phyloP scores from a whole-genome alignment of 1,140 invertebrate genomes.

The Drosophila cardini region DNA sequence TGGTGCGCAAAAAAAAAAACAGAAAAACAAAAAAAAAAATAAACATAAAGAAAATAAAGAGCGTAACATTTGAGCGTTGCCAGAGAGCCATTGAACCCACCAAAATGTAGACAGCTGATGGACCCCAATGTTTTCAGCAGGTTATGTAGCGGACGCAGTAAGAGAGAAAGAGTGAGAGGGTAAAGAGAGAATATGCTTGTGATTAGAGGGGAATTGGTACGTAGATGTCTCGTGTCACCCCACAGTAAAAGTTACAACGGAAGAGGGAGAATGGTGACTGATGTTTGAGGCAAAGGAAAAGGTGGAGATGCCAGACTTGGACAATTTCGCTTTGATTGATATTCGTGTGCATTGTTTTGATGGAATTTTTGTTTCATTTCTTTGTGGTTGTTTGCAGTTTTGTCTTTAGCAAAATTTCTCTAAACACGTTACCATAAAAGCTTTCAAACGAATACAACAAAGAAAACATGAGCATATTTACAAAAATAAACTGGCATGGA shows the following conservation, averaged over 20 bases:
- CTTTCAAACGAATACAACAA: conserved; percentile 34
- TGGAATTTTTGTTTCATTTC: conserved; percentile 61
- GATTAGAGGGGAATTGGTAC: conserved; percentile 12
- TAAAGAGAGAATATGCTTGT: not conserved
- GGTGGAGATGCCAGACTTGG: conserved; percentile 18
- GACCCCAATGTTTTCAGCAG: conserved; percentile 19
- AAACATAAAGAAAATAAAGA: conserved; percentile 56
- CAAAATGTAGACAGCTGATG: conserved; percentile 74
- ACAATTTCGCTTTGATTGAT: conserved; percentile 62
- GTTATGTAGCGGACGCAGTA: not conserved
- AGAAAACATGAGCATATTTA: conserved; percentile 12
- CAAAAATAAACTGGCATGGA: conserved; percentile 36
- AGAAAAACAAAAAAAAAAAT: conserved; percentile 54
- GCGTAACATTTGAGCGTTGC: conserved; percentile 55
- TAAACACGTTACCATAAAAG: conserved; percentile 43
- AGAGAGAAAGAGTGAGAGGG: not conserved
- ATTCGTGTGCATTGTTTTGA: conserved; percentile 62
- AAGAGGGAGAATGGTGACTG: not conserved
- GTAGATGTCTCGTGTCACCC: conserved; percentile 35
- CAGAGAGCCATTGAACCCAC: conserved; percentile 74
- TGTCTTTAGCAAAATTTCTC: conserved; percentile 17
- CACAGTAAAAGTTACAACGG: conserved; percentile 31
- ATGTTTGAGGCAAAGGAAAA: conserved; percentile 7
- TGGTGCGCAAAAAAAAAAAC: conserved; percentile 52
- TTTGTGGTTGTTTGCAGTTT: not conserved